phyloP scores from a whole-genome alignment of 2,888 invertebrate species.

The Dinocampus coccinellae region DNA sequence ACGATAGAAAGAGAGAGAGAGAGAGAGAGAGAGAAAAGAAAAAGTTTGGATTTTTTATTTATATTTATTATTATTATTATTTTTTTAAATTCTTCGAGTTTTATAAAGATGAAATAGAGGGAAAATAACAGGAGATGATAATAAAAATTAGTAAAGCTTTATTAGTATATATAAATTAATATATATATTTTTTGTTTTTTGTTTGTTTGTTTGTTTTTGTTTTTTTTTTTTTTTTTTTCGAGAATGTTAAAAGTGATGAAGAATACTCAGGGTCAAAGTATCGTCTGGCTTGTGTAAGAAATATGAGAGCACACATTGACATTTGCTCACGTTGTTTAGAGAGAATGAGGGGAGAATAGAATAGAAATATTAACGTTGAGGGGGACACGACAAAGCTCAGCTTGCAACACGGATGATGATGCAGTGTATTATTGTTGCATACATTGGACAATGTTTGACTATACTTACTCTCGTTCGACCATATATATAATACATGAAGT shows the following conservation, averaged over 20 bases:
- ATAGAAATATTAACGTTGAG: background rate
- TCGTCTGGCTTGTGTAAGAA: slow-evolving; percentile 68
- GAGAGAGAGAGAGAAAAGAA: too few relatives aligned
- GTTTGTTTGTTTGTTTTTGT: too few relatives aligned
- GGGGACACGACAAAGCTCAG: background rate
- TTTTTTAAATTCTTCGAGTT: background rate
- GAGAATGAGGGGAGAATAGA: background rate
- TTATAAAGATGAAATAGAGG: background rate
- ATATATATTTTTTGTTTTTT: too few relatives aligned
- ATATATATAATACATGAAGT: slow-evolving; percentile 67
- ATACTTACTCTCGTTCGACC: slow-evolving; percentile 46
- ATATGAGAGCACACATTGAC: slow-evolving; percentile 54
- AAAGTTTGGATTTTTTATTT: background rate
- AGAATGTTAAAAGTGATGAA: background rate
- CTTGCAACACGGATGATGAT: background rate
- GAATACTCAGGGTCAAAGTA: slow-evolving; percentile 56
- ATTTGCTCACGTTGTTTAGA: slow-evolving; percentile 55
- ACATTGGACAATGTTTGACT: slow-evolving; percentile 13
- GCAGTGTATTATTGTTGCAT: slow-evolving; percentile 18
- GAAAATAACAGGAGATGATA: background rate
- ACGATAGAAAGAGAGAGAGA: too few relatives aligned
- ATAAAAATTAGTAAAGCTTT: too few relatives aligned
- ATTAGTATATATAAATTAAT: too few relatives aligned
- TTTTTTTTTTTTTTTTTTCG: too few relatives aligned
- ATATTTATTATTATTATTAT: background rate